Evolutionary conservation across 2,888 invertebrate species (phyloP).

Genomic region (Trachelus tabidus): DNA sequence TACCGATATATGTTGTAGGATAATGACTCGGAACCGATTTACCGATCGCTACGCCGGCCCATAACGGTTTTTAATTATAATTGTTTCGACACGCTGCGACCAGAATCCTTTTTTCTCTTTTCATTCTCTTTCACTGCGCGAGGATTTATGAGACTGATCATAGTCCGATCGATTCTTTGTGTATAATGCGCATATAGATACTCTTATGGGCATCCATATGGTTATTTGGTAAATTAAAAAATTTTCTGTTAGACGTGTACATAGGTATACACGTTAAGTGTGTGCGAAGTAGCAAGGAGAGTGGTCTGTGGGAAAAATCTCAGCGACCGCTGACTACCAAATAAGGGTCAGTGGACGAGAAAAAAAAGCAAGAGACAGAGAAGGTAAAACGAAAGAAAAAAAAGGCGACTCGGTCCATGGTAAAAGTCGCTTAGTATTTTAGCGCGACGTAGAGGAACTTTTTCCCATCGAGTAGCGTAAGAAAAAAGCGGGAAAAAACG

Average conservation of each 20-base stretch:
- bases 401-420: background rate
- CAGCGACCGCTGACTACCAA: background rate
- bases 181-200: background rate
- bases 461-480: background rate
- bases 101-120: background rate
- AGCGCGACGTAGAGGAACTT: background rate
- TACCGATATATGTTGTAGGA: slow-evolving; percentile 25
- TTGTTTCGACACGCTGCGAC: slow-evolving; percentile 44
- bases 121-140: background rate
- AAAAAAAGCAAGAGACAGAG: slow-evolving; percentile 25
- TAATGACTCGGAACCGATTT: slow-evolving; percentile 55
- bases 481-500: background rate
- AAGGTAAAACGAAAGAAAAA: slow-evolving; percentile 19
- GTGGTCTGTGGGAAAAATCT: background rate
- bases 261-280: background rate
- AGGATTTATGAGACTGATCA: background rate
- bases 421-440: slow-evolving; percentile 5
- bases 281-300: background rate
- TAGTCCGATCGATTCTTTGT: background rate
- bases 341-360: slow-evolving; percentile 24
- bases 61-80: slow-evolving; percentile 56
- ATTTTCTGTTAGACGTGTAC: background rate
- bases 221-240: background rate
- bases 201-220: background rate
- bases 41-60: slow-evolving; percentile 33